Percentiles rank a stretch among this genome's conserved stretches.
Evolutionary conservation across 2,888 invertebrate genomes (phyloP).

Genomic region (Catocala fraxini): DNA sequence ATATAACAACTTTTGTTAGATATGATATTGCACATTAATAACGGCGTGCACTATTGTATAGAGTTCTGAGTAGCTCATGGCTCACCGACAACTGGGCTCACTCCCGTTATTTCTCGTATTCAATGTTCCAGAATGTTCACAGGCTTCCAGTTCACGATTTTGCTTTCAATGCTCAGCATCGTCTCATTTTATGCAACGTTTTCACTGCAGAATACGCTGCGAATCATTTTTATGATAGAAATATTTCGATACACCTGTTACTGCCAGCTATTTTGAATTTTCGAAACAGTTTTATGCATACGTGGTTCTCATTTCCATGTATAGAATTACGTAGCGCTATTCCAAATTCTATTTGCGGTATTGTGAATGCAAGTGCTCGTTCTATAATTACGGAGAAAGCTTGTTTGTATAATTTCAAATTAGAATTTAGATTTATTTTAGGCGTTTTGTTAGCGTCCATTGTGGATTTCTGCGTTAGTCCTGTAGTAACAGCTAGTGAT

Average conservation of each 20-base stretch:
- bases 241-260: slow-evolving; percentile 56
- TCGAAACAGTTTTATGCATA: slow-evolving; percentile 25
- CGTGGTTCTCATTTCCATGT: slow-evolving; percentile 10
- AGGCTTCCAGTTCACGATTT: slow-evolving; percentile 69
- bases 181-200: slow-evolving; percentile 66
- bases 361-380: slow-evolving; percentile 11
- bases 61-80: slow-evolving; percentile 21
- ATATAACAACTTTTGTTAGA: neutral
- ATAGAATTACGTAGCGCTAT: neutral
- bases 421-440: too few species aligned
- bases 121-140: slow-evolving; percentile 70
- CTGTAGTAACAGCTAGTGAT: too few species aligned
- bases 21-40: neutral
- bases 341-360: slow-evolving; percentile 12
- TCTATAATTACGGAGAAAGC: neutral
- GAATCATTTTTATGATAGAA: slow-evolving; percentile 58
- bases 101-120: slow-evolving; percentile 68
- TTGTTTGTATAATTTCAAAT: too few species aligned
- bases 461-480: too few species aligned
- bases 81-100: slow-evolving; percentile 52
- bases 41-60: neutral
- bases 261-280: slow-evolving; percentile 33
- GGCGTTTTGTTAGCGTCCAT: too few species aligned
- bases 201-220: slow-evolving; percentile 50
- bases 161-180: slow-evolving; percentile 65